Evolutionary conservation across 2,113 vertebrate genomes (phyloP), one percentile per base, ranked within the genome.

Genomic region (Tyto alba): DNA sequence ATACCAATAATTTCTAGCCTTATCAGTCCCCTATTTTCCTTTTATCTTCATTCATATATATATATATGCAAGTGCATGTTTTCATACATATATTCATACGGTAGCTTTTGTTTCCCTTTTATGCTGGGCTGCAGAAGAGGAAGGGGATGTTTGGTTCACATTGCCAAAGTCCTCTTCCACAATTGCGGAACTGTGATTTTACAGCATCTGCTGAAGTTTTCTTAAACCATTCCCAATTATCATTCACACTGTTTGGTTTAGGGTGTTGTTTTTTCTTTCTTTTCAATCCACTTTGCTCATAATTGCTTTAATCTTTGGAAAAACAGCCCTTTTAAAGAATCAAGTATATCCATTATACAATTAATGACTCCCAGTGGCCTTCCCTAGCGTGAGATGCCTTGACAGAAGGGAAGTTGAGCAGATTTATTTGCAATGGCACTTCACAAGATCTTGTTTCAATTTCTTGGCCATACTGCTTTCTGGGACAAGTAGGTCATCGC

Each of bases 401-500:
- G 94, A 96, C 96, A 95, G 94, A 93, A 79, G 94, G 96, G 96
- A 95, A 95, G 93, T 93, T 19, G 91, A 96, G 78, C 94, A 96
- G 95, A 97, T 97, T 96, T 97, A 97, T 95, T 95, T 95, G 95
- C 96, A 91, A 91, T 95, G 94, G 95, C 94, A 95, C 94, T 95
- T 95, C 71, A 80, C 63, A 80, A 92, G 96, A 75, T 96, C 96
- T 96, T 96, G 84, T 96, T 96, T 95, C 95, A 95, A 94, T 95
- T 96, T 93, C 96, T 80, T 91, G 92, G 82, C 82, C 83, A 16
- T 43, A 20, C 41, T 34, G 59, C 89, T 97, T 92, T 92, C 93
- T 93, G 92, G 86, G 87, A 95, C 80, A 92, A 94, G 84, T 41
- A 93, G 93, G 83, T 95, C 89, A 67, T 6, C 85, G 89, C 89